Base-by-base conservation (phyloP, 2,113 vertebrate genomes). In the Salminus brasiliensis region DNA sequence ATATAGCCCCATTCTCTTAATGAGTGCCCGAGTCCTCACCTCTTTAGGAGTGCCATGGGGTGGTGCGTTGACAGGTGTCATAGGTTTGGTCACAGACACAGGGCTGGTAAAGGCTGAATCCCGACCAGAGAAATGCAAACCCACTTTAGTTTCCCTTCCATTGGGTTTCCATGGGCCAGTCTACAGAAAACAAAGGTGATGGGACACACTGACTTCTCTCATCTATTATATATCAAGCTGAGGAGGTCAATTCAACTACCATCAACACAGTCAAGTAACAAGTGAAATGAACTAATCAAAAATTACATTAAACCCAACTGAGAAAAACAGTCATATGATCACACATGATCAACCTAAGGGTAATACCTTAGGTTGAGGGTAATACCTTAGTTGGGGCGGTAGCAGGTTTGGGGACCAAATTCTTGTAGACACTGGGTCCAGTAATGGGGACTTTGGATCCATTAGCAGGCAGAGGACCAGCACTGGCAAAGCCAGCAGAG, bases 71-170 rank as follows among this genome's bases (percentile, higher is more conserved):
- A 93, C 92, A 81, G 97, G 94, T 89, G 94, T 91, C 86, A 94
- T 93, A 89, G 96, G 94, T 95, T 98, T 98, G 93, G 94, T 95
- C 93, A 95, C 95, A 93, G 96, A 96, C 83, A 97, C 88, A 57
- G 98, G 96, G 93, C 96, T 99, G 91, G 96, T 97, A 91, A 99
- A 98, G 91, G 96, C 94, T 85, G 96, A 96, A 89, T 99, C 98
- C 87, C 96, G 94, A 86, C 94, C 95, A 76, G 94, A 95, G 85
- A 96, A 95, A 90, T 98, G 94, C 13, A 96, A 95, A 89, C 95
- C 94, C 87, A 95, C 86, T 93, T 98, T 99, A 67, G 94, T 91
- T 90, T 99, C 97, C 92, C 92, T 95, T 89, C 96, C 95, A 85
- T 95, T 93, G 81, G 96, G 85, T 93, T 99, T 99, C 98, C 98